Base-by-base conservation (phyloP, 2,888 invertebrate genomes). In the Mactromeris polynyma region DNA sequence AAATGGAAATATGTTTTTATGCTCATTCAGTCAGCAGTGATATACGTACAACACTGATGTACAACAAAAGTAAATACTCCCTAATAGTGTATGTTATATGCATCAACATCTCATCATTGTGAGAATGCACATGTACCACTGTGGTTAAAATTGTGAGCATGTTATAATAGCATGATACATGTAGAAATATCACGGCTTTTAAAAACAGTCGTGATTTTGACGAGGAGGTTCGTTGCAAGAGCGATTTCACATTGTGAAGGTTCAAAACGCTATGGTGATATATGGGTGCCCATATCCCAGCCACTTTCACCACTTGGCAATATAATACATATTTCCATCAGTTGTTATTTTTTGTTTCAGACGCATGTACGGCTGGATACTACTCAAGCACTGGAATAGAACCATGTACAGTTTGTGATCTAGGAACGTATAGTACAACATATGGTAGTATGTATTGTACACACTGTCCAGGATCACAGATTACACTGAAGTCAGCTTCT, bases 341-440 rank as follows among this genome's bases (percentile, higher is more conserved):
- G 21, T n/a, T 21, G 7, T 9, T 19, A 31, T n/a, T 36, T 19
- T 4, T 6, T 80, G 19, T 85, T 86, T 2, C 69, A 90, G 90
- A 80, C 21, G 90, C 90, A 4, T 90, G 90, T 79, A 21, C 36
- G 7, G 54, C 69, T 1, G 90, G 90, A 0, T 78, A 64, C 40
- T 88, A 54, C 51, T 90, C 90, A 0, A 2, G 14, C 26, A 82
- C 81, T n/a, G 90, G 88, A 0, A 84, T 81, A 6, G 17, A 42
- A 19, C 88, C 88, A 1, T 90, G 90, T 79, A 81, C 86, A 0
- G 78, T 73, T 0, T 90, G 90, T 85, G 90, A 88, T 51, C 46
- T 82, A 4, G 90, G 90, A 31, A 81, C 54, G 11, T 90, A 85
- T 64, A 82, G 80, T 33, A 73, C 58, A 36, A 26, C 6, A 1